Percentiles rank a stretch among this genome's conserved stretches.
phyloP scores from a whole-genome alignment of 35 echinoderm and acorn worm genomes.

The Anneissia japonica region DNA sequence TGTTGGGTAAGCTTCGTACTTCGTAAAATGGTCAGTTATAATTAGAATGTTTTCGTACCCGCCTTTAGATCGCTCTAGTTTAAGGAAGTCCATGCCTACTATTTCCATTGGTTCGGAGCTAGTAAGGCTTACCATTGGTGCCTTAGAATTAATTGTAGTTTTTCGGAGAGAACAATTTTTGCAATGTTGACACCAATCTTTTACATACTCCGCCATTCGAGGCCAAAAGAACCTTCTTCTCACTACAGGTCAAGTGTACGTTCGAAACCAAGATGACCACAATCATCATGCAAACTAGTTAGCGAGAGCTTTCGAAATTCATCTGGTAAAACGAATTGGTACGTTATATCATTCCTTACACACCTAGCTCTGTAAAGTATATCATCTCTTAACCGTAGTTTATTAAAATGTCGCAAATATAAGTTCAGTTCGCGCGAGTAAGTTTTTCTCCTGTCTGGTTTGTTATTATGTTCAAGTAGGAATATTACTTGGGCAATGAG shows the following conservation, averaged over 20 bases:
- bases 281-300: conserved; percentile 18
- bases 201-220: conserved; percentile 5
- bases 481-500: not conserved
- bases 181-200: not conserved
- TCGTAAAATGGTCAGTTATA: not conserved
- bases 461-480: not conserved
- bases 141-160: not conserved
- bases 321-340: no score
- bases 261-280: conserved; percentile 18
- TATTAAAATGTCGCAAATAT: not conserved
- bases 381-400: not conserved
- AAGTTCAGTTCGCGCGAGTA: not conserved
- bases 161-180: conserved; percentile 4
- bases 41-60: not conserved
- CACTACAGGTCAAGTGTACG: conserved; percentile 18
- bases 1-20: conserved; percentile 2
- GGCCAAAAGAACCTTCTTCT: conserved; percentile 28
- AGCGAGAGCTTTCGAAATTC: no score
- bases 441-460: not conserved
- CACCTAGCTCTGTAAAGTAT: not conserved
- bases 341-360: no score
- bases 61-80: not conserved
- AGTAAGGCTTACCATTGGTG: not conserved
- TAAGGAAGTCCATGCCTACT: not conserved
- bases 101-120: not conserved